phyloP scores from a whole-genome alignment of 2,888 invertebrate species.

The Phortica okadai region DNA sequence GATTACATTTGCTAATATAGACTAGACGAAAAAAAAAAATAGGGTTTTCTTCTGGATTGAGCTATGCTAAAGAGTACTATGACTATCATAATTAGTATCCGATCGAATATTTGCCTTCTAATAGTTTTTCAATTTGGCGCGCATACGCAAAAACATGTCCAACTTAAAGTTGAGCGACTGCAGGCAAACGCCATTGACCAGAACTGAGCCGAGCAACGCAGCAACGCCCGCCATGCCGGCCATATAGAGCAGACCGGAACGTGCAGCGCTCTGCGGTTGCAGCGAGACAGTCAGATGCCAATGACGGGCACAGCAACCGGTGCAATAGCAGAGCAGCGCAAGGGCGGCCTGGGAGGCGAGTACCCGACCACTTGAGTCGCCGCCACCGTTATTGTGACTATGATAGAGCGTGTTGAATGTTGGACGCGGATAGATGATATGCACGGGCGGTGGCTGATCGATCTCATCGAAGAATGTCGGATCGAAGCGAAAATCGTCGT shows the following conservation, averaged over 20 bases:
- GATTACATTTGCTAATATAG: slow-evolving; percentile 8
- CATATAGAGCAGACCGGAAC: slow-evolving; percentile 12
- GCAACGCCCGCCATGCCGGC: neutral
- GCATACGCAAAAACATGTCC: slow-evolving; percentile 35
- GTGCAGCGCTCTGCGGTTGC: slow-evolving; percentile 11
- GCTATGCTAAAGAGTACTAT: slow-evolving; percentile 17
- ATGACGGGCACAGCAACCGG: neutral
- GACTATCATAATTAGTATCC: neutral
- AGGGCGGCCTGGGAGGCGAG: slow-evolving; percentile 1
- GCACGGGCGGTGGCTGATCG: slow-evolving; percentile 83
- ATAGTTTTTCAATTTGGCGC: slow-evolving; percentile 33
- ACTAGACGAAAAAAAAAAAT: slow-evolving; percentile 47
- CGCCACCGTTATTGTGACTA: slow-evolving; percentile 33
- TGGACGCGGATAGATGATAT: slow-evolving; percentile 83
- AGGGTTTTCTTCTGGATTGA: neutral
- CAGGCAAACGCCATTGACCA: slow-evolving; percentile 11
- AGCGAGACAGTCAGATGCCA: neutral
- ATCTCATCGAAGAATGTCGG: slow-evolving; percentile 81
- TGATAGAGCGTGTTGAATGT: slow-evolving; percentile 59
- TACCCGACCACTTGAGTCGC: slow-evolving; percentile 14
- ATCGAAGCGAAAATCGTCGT: slow-evolving; percentile 71
- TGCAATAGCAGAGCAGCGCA: slow-evolving; percentile 25
- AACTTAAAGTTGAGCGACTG: slow-evolving; percentile 30
- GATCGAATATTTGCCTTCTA: neutral
- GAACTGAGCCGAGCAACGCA: neutral